Base-by-base conservation (phyloP, 2,888 invertebrate genomes). In the Nemoura dubitans region DNA sequence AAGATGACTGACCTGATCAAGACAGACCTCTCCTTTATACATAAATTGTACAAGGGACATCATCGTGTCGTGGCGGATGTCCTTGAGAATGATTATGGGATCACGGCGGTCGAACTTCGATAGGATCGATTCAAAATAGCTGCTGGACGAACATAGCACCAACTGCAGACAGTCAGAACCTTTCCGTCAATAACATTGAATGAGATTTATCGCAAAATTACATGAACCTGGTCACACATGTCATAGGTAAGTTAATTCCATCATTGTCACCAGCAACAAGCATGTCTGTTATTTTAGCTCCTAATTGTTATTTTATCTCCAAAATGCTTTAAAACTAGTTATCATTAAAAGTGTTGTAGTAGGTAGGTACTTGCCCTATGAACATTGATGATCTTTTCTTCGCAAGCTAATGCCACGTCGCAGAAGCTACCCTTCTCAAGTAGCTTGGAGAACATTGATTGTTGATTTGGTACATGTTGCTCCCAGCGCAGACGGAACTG, bases 401-500 rank as follows among this genome's bases (percentile, higher is more conserved):
- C 87, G 28, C 87, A 87, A 0, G 86, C 87, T 30, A 87, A 26
- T 27, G 83, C 77, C 6, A 87, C 87, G 81, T 87, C 87, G 26
- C 86, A 86, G 27, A 87, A 87, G 21, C 83, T 77, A 36, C 86
- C 87, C 25, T 29, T 30, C n/a, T 86, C 76, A 25, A 87, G 43
- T 14, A 87, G 87, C 16, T 77, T 76, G 0, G 83, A 29, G 36
- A 87, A 86, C 87, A 87, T 87, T 27, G 76, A 27, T 59, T 86
- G 87, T n/a, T 87, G 86, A 26, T 87, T 87, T n/a, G 27, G 29
- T n/a, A 86, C 76, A 76, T 87, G 87, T 25, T 85, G 82, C 25
- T 87, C 86, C 87, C 87, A 86, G 30, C 86, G 82, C 21, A 87
- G 86, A 36, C 86, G 86, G 28, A 81, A 87, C 25, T 87, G 83